Evolutionary conservation across 2,888 invertebrate species (phyloP).

Genomic region (Watsonalla cultraria): DNA sequence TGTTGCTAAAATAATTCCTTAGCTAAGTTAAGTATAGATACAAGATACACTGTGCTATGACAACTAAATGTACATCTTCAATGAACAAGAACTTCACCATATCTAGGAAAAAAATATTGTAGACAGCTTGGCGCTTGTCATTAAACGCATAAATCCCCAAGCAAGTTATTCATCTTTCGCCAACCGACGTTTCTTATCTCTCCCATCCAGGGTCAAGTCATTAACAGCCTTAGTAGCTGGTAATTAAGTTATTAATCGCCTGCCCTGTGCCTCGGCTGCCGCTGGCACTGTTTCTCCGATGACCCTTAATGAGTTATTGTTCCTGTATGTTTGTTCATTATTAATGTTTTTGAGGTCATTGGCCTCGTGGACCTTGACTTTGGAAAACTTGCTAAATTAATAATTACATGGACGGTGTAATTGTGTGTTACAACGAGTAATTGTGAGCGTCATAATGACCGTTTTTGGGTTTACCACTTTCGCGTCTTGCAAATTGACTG

Average conservation of each 20-base stretch:
- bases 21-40: too few relatives aligned
- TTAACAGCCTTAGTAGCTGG: constrained; percentile 25
- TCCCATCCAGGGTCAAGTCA: constrained; percentile 16
- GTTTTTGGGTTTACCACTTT: background rate
- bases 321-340: constrained; percentile 26
- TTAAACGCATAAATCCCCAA: background rate
- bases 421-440: background rate
- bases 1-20: too few relatives aligned
- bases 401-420: background rate
- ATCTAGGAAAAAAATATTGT: background rate
- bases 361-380: background rate
- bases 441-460: background rate
- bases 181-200: constrained; percentile 4
- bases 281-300: constrained; percentile 11
- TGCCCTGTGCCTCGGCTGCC: constrained; percentile 10
- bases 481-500: background rate
- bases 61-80: background rate
- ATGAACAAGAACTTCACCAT: background rate
- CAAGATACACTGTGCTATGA: too few relatives aligned
- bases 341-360: constrained; percentile 23
- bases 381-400: background rate
- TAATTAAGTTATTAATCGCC: constrained; percentile 34
- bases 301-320: constrained; percentile 41
- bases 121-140: background rate
- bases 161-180: constrained; percentile 6